phyloP scores from a whole-genome alignment of 2,113 vertebrate species.

The Entelurus aequoreus region DNA sequence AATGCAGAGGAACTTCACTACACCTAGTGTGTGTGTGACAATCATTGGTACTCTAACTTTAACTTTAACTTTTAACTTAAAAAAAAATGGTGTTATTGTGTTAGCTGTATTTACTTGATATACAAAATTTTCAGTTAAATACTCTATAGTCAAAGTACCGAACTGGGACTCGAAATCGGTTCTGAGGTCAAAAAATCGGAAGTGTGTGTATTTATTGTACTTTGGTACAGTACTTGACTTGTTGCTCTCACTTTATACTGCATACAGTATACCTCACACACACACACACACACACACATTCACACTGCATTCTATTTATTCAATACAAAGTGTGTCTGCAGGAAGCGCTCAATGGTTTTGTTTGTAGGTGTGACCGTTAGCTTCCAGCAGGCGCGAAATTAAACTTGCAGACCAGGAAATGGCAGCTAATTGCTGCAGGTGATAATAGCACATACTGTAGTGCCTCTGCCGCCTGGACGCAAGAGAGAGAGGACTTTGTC shows the following conservation, averaged over 20 bases:
- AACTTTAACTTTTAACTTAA: too few relatives aligned
- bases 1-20: too few relatives aligned
- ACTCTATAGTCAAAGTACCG: too few relatives aligned
- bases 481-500: constrained; percentile 12
- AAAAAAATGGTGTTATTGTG: too few relatives aligned
- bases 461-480: constrained; percentile 11
- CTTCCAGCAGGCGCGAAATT: constrained; percentile 49
- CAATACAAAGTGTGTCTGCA: neutral
- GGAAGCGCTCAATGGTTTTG: constrained; percentile 46
- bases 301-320: constrained; percentile 3
- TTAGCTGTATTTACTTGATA: too few relatives aligned
- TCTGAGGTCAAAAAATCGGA: too few relatives aligned
- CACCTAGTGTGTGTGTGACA: too few relatives aligned
- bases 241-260: neutral
- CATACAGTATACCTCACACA: neutral
- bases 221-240: too few relatives aligned
- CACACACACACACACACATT: constrained; percentile 11
- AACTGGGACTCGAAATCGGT: too few relatives aligned
- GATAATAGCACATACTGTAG: constrained; percentile 39
- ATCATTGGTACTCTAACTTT: too few relatives aligned
- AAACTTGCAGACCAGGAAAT: constrained; percentile 36
- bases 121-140: too few relatives aligned
- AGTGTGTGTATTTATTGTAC: too few relatives aligned
- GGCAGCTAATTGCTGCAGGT: constrained; percentile 57
- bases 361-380: constrained; percentile 39